Evolutionary conservation across 2,797 vertebrate species (phyloP).

Genomic region (Notolabrus celidotus): DNA sequence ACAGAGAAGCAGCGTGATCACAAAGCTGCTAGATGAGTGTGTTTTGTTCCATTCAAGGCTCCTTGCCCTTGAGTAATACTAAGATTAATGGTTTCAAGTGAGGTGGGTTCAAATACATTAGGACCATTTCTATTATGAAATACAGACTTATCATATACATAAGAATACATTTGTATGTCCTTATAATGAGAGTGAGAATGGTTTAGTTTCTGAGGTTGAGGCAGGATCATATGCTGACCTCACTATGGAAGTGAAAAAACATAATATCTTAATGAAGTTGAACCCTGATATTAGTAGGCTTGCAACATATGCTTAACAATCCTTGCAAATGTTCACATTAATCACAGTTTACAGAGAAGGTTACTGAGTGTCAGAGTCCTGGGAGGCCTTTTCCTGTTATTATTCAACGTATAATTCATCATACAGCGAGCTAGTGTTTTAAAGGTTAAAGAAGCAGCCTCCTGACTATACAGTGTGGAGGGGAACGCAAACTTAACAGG

Average conservation of each 20-base stretch:
- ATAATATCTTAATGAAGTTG: conserved; percentile 2
- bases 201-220: background rate
- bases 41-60: too few species aligned
- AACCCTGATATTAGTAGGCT: conserved; percentile 29
- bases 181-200: background rate
- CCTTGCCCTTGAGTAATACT: too few species aligned
- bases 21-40: too few species aligned
- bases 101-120: too few species aligned
- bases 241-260: conserved; percentile 29
- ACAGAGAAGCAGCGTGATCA: background rate
- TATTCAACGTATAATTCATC: conserved; percentile 66
- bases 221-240: conserved; percentile 4
- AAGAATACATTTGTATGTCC: too few species aligned
- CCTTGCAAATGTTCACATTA: conserved; percentile 64
- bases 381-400: conserved; percentile 49
- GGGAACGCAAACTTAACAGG: conserved; percentile 50
- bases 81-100: too few species aligned
- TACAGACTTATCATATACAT: too few species aligned
- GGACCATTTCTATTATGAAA: too few species aligned
- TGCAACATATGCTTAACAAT: conserved; percentile 58
- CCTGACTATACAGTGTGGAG: conserved; percentile 36
- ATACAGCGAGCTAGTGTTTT: conserved; percentile 52
- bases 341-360: conserved; percentile 62
- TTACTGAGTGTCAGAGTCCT: conserved; percentile 41
- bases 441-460: conserved; percentile 71